Evolutionary conservation across 2,888 invertebrate species (phyloP), one percentile per base, ranked within the genome.

Genomic region (Andrena hattorfiana): DNA sequence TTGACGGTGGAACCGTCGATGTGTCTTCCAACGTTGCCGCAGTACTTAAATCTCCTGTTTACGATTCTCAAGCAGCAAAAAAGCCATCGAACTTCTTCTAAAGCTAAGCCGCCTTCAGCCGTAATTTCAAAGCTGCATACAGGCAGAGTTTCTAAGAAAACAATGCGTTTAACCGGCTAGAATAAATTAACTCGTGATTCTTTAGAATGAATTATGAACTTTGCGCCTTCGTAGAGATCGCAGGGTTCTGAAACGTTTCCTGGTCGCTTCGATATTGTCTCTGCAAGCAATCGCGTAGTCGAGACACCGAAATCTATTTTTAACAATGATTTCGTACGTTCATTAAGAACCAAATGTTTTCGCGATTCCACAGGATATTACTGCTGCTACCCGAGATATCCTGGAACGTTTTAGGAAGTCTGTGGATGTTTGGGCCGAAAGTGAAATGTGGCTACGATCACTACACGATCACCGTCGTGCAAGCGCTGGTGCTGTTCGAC

Each of bases 391-490:
- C 97, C 13, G 98, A 98, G 94, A 95, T 97, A 23, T 95, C 95
- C 3, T 96, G 98, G 95, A 98, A 98, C 90, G 95, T 97, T 74
- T 95, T 98, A 94, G 97, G 98, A 7, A 97, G 97, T 3, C 95
- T 97, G 94, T 97, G 97, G 97, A 96, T 97, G 88, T 97, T 97
- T 91, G 96, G 96, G 90, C 96, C 96, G 86, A 94, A 96, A 32
- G 96, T 97, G 70, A 94, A 96, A 49, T 97, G 97, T 93, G 95
- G 95, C 26, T 95, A 96, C 80, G 95, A 95, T 66, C 96, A 96
- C 86, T 97, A 97, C 93, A 96, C 97, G 76, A 96, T 95, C 88
- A 96, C 96, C 83, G 96, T 97, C 28, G 96, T 97, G 89, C 96
- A 97, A 95, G 96, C 96, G 82, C 95, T 97, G 88, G 97, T 97